phyloP scores from a whole-genome alignment of 1,140 invertebrate genomes.

The Cyphomyrmex costatus region DNA sequence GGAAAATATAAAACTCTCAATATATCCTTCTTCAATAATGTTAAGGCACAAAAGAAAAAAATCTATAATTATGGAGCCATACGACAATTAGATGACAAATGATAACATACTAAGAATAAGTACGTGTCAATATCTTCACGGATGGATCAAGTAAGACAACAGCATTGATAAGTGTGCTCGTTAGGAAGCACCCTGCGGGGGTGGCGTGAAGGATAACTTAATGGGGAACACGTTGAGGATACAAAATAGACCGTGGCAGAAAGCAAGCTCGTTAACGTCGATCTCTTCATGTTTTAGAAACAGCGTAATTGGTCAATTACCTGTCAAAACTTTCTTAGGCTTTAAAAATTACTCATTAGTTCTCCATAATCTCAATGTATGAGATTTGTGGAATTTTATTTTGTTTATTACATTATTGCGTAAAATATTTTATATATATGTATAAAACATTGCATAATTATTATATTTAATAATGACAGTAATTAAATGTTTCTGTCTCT shows the following conservation, averaged over 20 bases:
- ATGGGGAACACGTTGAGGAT: slow-evolving; percentile 53
- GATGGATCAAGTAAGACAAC: slow-evolving; percentile 16
- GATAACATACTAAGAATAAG: background rate
- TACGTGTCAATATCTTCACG: slow-evolving; percentile 31
- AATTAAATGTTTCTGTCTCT: background rate
- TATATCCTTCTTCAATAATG: background rate
- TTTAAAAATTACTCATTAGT: background rate
- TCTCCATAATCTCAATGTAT: background rate
- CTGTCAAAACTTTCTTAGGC: background rate
- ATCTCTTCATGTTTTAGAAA: slow-evolving; percentile 37
- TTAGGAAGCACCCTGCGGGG: slow-evolving; percentile 24
- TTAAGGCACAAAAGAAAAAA: background rate
- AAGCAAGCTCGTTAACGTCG: slow-evolving; percentile 55
- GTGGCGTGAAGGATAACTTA: slow-evolving; percentile 47
- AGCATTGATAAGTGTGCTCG: slow-evolving; percentile 41
- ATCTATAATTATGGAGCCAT: background rate
- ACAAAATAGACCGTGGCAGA: slow-evolving; percentile 50
- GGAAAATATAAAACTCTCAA: background rate
- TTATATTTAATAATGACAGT: background rate
- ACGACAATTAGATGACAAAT: background rate
- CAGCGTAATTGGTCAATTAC: slow-evolving; percentile 46
- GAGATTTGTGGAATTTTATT: slow-evolving; percentile 1
- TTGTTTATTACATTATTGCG: background rate
- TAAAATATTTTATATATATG: background rate
- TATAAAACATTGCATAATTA: background rate